A percentile compares a stretch with the other conserved stretches of the same genome.
Evolutionary conservation across 23 tunicate genomes (phyloP).

Genomic region (Diplosoma virens): DNA sequence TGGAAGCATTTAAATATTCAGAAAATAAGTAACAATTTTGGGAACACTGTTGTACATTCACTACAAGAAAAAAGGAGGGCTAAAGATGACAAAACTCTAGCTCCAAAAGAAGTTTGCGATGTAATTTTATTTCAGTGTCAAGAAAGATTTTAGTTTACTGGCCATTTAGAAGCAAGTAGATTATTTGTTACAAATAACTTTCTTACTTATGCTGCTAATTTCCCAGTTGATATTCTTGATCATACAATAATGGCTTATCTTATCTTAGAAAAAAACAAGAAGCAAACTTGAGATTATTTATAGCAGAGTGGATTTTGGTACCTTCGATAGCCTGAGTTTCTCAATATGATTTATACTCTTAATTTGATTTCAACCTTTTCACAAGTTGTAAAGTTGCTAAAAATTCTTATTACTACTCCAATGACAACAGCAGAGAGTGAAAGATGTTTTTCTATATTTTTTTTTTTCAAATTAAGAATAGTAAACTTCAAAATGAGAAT

Average conservation of each 20-base stretch:
- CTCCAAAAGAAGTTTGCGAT: slow-evolving; percentile 15
- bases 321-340: neutral
- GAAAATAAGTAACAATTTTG: no score
- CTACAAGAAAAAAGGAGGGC: no score
- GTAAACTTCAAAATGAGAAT: no score
- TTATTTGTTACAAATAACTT: neutral
- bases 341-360: neutral
- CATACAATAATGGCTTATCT: neutral
- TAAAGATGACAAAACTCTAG: no score
- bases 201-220: neutral
- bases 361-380: neutral
- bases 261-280: neutral
- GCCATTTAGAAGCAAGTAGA: slow-evolving; percentile 13
- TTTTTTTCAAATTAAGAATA: no score
- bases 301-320: neutral
- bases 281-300: slow-evolving; percentile 13
- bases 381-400: slow-evolving; percentile 19
- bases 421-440: slow-evolving; percentile 31
- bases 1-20: no score
- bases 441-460: no score
- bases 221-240: neutral
- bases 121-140: slow-evolving; percentile 1
- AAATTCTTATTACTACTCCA: slow-evolving; percentile 26
- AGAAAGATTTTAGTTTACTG: slow-evolving; percentile 6
- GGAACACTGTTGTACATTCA: no score